These are phyloP conservation scores for Drosophila repleta DNA, from an alignment of 1,140 invertebrate genomes.

Conservation along the genomic window DNA sequence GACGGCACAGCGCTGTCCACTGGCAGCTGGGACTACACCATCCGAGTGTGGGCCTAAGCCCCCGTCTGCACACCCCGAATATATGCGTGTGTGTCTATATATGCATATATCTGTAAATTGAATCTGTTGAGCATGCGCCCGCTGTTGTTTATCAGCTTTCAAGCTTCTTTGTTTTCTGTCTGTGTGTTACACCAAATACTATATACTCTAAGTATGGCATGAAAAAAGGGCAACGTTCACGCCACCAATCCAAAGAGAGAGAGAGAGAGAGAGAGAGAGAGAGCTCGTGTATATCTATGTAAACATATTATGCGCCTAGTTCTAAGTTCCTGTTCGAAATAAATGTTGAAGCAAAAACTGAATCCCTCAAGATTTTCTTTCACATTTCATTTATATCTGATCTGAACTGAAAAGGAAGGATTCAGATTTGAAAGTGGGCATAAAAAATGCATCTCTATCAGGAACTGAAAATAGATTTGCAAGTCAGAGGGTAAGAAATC, in stretches of 20 bases:
- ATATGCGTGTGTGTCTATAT: constrained; percentile 1
- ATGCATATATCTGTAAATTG: constrained; percentile 11
- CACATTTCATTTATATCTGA: too few species aligned
- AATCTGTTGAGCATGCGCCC: constrained; percentile 13
- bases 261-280: too few species aligned
- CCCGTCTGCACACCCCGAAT: too few species aligned
- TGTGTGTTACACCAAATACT: constrained; percentile 31
- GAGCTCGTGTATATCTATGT: constrained; percentile 44
- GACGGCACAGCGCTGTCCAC: constrained; percentile 99
- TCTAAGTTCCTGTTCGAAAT: constrained; percentile 79
- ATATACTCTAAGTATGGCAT: constrained; percentile 43
- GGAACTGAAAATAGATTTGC: too few species aligned
- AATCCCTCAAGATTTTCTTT: neutral
- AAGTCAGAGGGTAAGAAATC: too few species aligned
- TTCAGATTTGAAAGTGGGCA: too few species aligned
- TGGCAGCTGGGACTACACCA: constrained; percentile 98
- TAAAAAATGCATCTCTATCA: too few species aligned
- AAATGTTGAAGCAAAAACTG: constrained; percentile 66
- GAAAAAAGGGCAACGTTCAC: constrained; percentile 42
- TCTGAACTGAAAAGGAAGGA: too few species aligned
- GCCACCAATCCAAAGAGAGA: constrained; percentile 38
- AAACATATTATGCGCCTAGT: constrained; percentile 65
- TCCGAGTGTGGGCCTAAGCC: constrained; percentile 88
- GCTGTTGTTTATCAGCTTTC: constrained; percentile 30
- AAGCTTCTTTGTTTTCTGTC: constrained; percentile 20